Conservation (phyloP, 1,140 invertebrate species). For the Microplitis mediator region DNA sequence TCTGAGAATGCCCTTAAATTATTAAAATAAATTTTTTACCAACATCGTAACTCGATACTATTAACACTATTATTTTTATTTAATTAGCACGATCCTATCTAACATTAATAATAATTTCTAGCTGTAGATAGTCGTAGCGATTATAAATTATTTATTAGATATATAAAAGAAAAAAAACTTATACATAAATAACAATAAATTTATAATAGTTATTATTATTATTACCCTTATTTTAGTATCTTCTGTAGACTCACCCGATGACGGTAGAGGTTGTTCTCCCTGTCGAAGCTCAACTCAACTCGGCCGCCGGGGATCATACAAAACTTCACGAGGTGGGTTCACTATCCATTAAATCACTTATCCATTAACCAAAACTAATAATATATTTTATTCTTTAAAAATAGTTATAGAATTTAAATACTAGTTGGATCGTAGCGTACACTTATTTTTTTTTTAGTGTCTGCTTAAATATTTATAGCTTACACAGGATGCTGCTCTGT, state of each 20-base stretch:
- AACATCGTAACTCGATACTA: too few species aligned
- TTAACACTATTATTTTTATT: too few species aligned
- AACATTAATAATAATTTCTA: too few species aligned
- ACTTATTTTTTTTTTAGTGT: constrained; percentile 11
- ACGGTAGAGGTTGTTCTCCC: constrained; percentile 75
- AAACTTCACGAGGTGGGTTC: constrained; percentile 80
- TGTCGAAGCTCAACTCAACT: constrained; percentile 72
- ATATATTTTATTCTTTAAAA: neutral
- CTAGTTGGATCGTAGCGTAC: too few species aligned
- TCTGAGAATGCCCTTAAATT: too few species aligned
- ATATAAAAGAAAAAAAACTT: neutral
- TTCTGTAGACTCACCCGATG: constrained; percentile 80
- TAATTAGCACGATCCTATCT: too few species aligned
- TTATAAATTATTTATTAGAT: neutral
- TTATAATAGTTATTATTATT: constrained; percentile 46
- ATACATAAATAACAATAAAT: constrained; percentile 7
- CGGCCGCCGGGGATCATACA: constrained; percentile 82
- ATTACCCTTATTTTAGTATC: constrained; percentile 61
- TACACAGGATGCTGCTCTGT: neutral
- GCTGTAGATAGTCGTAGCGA: neutral
- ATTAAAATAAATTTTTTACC: too few species aligned
- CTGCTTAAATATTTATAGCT: neutral
- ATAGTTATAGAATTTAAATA: neutral
- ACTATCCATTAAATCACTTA: constrained; percentile 12
- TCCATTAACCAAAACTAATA: too few species aligned